Evolutionary conservation across 2,888 invertebrate genomes (phyloP), one percentile per base, ranked within the genome.

Genomic region (Microctonus brassicae): DNA sequence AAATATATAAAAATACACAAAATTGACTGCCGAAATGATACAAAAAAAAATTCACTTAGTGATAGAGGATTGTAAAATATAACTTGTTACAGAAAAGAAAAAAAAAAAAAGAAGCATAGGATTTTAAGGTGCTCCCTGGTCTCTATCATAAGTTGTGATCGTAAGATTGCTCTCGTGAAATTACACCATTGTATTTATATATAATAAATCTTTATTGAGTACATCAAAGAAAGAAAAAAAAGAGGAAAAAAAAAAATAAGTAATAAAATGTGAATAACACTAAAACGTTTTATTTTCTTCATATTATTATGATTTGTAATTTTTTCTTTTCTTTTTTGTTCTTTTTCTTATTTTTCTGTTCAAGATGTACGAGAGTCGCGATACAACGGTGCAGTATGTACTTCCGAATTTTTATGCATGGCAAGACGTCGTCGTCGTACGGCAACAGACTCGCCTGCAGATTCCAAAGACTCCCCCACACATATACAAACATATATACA

Each of bases 81-180:
- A 17, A 47, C 42, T 64, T 64, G 63, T 64, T 64, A 64, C 17
- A 47, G 34, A 60, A 33, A 58, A 33, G 22, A 55, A 55, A 55
- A 24, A 22, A 55, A 47, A 22, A 60, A 33, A 58, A 33, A 29
- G 52, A 52, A 65, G 64, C 57, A 57, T 65, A 70, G 52, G 52
- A 66, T 66, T 52, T 53, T 60, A 65, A 61, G 65, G 60, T 55
- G 70, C 61, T 66, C 66, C 52, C 52, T 61, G 61, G 61, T 71
- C 66, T 66, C 52, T 53, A 20, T 65, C 55, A 52, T 52, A 61
- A 53, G 60, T 53, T 71, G 36, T 71, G 47, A 71, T 58, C 64
- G 34, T 33, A 26, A 65, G 65, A 60, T 65, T 66, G 42, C 47
- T 64, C 52, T 29, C 52, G 29, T 52, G 63, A 47, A 64, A 47